Base-by-base conservation (phyloP, 2,888 invertebrate species). In the Geotrupes spiniger region DNA sequence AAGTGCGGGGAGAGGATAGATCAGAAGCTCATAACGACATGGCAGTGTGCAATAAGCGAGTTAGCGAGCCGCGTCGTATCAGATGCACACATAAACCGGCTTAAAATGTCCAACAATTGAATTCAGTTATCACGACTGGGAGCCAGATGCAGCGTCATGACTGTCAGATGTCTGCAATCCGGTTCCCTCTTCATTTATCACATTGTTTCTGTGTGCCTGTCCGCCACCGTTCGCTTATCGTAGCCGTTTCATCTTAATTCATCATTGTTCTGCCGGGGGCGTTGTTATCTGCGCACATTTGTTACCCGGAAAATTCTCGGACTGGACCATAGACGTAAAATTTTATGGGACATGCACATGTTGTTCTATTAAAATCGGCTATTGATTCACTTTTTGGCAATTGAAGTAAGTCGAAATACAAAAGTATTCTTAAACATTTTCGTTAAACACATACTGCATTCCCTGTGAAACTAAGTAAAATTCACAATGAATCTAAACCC, bases 131-230 rank as follows among this genome's bases (percentile, higher is more conserved):
- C 51, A 46, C 42, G 29, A 39, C 46, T 42, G 43, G 42, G 51
- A 41, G 45, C 39, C 51, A 46, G 50, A 46, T 42, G 53, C 38
- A 40, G 46, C 46, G 53, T 53, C 53, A 49, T 10, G 49, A 47
- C 51, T 51, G 53, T 53, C 48, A 51, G 51, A 53, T 51, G 51
- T 48, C 53, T 53, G 53, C 53, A 53, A 42, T 46, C 53, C 51
- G 54, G 52, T 51, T 60, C 57, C 42, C 52, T 56, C 54, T 57
- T 53, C 63, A 65, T 65, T 65, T 62, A 64, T 65, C 64, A 61
- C 61, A 56, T 61, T 56, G 59, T 60, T 61, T 60, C 60, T 52
- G 53, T 52, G 46, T 52, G 46, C 51, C 55, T 58, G 54, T 54
- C 56, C 41, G 57, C 45, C 17, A 10, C 33, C 48, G 51, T 49